Conservation (phyloP, 2,113 vertebrate genomes). For the Tragulus kanchil region DNA sequence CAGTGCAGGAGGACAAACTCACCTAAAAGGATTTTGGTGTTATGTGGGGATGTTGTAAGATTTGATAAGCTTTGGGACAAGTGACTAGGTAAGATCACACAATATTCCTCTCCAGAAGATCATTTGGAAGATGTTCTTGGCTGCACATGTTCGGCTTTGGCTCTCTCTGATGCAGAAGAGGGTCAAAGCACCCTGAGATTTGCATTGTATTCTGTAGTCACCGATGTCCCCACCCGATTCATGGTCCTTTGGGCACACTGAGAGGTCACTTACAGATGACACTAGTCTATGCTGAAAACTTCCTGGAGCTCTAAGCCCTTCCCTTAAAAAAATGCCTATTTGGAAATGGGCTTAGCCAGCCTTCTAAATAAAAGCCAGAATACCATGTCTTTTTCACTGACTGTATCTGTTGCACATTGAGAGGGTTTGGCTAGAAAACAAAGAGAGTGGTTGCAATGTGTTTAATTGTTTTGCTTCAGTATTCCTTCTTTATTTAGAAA, state of each 20-base stretch:
- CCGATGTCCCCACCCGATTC: not conserved
- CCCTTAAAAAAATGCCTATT: constrained; percentile 66
- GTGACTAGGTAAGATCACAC: not conserved
- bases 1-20: not conserved
- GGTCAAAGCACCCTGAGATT: not conserved
- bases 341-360: constrained; percentile 60
- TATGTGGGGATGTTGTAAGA: not conserved
- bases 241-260: not conserved
- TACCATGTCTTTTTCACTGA: constrained; percentile 35
- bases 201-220: not conserved
- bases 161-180: not conserved
- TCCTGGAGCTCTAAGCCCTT: not conserved
- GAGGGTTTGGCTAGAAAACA: constrained; percentile 64
- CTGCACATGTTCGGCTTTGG: not conserved
- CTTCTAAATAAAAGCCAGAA: constrained; percentile 67
- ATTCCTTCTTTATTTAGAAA: constrained; percentile 68
- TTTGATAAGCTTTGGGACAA: constrained; percentile 49
- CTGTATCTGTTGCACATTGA: constrained; percentile 36
- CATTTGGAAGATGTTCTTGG: not conserved
- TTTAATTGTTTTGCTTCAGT: constrained; percentile 61
- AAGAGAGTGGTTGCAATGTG: constrained; percentile 20
- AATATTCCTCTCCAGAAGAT: not conserved
- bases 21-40: not conserved
- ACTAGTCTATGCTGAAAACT: not conserved
- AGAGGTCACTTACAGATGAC: not conserved